Base-by-base conservation (phyloP, 2,888 invertebrate genomes). In the Piscicola geometra region DNA sequence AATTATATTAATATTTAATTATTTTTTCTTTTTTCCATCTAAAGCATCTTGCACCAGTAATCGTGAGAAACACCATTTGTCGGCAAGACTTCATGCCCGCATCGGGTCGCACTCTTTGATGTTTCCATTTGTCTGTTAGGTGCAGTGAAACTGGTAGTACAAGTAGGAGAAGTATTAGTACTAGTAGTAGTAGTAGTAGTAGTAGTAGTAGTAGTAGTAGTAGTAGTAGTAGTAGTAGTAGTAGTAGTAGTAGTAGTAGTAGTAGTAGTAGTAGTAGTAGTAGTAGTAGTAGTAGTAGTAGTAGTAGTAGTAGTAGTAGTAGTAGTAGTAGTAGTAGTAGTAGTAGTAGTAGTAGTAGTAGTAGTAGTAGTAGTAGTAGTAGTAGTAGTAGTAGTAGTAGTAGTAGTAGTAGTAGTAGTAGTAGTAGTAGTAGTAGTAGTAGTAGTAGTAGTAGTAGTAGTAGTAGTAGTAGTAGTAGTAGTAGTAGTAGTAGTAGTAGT, bases 211-310 rank as follows among this genome's bases (percentile, higher is more conserved):
- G 41, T 41, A 41, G 41, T 41, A 41, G 41, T 41, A 41, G 41
- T 41, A 15, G 41, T 41, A 9, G 41, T 41, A 41, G 41, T 41
- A 41, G 41, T 41, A 41, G 41, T 41, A 41, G 41, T 41, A 41
- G 41, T 9, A 41, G 41, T 41, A 41, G 41, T 41, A 41, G 41
- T 41, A 41, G 41, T 41, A 41, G 64, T 64, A 64, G 30, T 28
- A 64, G 64, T 64, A 64, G 64, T 64, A 64, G 64, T 64, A 64
- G 64, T 64, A 64, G 64, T 64, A 64, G 64, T 64, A 64, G 64
- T 64, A 64, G 64, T 64, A 64, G 64, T 64, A 64, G 64, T 64
- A 64, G 64, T 64, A 64, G 64, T 64, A 64, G 64, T 64, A 64
- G 64, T 64, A 64, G 64, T 64, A 64, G 64, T 64, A 64, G 64